Percentiles rank a stretch among this genome's conserved stretches.
Conservation (phyloP, 2,113 vertebrate genomes). For the Poeciliopsis occidentalis region DNA sequence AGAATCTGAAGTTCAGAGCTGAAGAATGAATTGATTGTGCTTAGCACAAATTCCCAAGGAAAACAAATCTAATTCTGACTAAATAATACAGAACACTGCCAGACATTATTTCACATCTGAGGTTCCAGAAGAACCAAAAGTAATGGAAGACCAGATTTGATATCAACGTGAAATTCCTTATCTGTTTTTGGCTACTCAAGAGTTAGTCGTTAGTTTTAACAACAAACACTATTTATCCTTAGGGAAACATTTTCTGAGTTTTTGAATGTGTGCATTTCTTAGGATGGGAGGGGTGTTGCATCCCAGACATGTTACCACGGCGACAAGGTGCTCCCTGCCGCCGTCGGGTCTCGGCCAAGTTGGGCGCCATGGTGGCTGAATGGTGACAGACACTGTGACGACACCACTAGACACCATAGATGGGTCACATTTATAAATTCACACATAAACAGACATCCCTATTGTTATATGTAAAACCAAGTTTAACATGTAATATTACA, state of each 20-base stretch:
- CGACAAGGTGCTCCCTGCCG: conserved; percentile 85
- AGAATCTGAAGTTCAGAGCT: neutral
- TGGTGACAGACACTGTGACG: conserved; percentile 82
- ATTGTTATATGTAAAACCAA: conserved; percentile 19
- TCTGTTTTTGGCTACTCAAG: conserved; percentile 7
- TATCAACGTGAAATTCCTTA: neutral
- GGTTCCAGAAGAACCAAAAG: neutral
- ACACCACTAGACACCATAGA: conserved; percentile 61
- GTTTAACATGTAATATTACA: neutral
- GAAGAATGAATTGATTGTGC: neutral
- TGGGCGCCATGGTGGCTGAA: conserved; percentile 82
- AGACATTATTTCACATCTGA: too few relatives aligned
- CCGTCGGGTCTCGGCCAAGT: conserved; percentile 85
- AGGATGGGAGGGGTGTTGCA: conserved; percentile 58
- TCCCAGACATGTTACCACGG: conserved; percentile 84
- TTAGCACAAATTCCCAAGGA: neutral
- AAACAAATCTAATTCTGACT: neutral
- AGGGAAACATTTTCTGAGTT: conserved; percentile 16
- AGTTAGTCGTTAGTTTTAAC: conserved; percentile 6
- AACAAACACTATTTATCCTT: conserved; percentile 13
- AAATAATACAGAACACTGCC: neutral
- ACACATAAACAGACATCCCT: neutral
- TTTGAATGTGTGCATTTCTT: conserved; percentile 46
- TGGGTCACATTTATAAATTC: conserved; percentile 68
- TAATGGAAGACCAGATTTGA: neutral